Conservation (phyloP, 2,888 invertebrate species). For the Flabesymbios commensalis region DNA sequence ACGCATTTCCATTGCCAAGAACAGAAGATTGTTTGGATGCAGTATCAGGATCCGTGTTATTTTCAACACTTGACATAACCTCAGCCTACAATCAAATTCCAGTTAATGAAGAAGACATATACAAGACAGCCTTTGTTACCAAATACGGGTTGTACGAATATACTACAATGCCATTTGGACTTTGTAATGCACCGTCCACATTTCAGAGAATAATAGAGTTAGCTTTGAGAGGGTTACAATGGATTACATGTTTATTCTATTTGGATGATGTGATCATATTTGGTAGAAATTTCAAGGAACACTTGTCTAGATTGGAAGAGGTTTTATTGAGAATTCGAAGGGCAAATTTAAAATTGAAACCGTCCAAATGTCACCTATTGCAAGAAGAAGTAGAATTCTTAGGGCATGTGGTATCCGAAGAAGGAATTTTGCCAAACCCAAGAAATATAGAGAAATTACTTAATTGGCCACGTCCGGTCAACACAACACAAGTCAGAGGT, state of each 20-base stretch:
- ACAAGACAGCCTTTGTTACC: slow-evolving; percentile 19
- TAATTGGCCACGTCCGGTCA: slow-evolving; percentile 9
- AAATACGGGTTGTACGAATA: slow-evolving; percentile 8
- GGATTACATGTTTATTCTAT: slow-evolving; percentile 4
- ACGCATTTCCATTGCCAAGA: slow-evolving; percentile 28
- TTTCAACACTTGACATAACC: slow-evolving; percentile 31
- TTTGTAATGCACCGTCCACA: slow-evolving; percentile 9
- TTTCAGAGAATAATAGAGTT: slow-evolving; percentile 14
- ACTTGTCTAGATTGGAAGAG: not conserved
- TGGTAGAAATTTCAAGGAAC: slow-evolving; percentile 4
- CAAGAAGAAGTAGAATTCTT: slow-evolving; percentile 11
- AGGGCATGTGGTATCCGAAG: slow-evolving; percentile 12
- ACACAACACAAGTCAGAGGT: not conserved
- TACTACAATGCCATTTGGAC: slow-evolving; percentile 10
- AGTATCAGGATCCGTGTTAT: slow-evolving; percentile 31
- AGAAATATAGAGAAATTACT: slow-evolving; percentile 9
- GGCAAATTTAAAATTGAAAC: not conserved
- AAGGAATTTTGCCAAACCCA: slow-evolving; percentile 12
- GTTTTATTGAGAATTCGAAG: not conserved
- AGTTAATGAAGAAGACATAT: slow-evolving; percentile 1
- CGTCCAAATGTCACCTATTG: slow-evolving; percentile 14
- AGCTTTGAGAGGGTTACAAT: not conserved
- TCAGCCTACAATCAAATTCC: slow-evolving; percentile 39
- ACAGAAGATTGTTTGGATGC: slow-evolving; percentile 24
- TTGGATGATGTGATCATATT: slow-evolving; percentile 22